phyloP scores from a whole-genome alignment of 2,113 vertebrate genomes.

The Neogale vison region DNA sequence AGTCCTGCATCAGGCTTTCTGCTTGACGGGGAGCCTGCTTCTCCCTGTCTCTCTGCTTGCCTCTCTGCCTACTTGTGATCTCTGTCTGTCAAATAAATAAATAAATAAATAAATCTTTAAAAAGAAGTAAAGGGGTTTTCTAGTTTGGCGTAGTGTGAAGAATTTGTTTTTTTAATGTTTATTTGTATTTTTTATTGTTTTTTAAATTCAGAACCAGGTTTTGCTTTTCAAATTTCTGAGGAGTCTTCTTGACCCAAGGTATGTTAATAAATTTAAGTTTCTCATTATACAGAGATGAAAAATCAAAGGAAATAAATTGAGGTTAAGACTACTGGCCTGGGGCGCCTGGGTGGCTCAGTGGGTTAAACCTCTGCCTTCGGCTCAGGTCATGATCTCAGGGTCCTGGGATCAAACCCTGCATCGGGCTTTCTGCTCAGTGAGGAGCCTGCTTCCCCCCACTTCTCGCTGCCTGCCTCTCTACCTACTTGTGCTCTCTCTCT shows the following conservation, averaged over 20 bases:
- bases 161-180: conserved; percentile 50
- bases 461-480: no score
- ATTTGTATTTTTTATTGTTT: conserved; percentile 47
- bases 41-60: no score
- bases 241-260: conserved; percentile 93
- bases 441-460: no score
- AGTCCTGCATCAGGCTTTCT: no score
- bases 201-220: conserved; percentile 86
- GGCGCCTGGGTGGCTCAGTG: background rate
- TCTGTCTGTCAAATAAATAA: no score
- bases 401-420: no score
- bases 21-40: no score
- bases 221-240: conserved; percentile 93
- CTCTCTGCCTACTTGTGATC: no score
- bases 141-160: background rate
- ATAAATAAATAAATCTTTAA: no score
- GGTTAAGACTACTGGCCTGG: background rate
- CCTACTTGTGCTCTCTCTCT: no score
- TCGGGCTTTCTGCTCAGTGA: no score
- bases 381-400: background rate
- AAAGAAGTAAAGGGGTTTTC: background rate
- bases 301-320: conserved; percentile 23
- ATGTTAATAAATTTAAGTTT: conserved; percentile 72
- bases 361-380: background rate
- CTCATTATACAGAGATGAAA: background rate